Evolutionary conservation across 2,888 invertebrate species (phyloP), one percentile per base, ranked within the genome.

Genomic region (Synergus umbraculus): DNA sequence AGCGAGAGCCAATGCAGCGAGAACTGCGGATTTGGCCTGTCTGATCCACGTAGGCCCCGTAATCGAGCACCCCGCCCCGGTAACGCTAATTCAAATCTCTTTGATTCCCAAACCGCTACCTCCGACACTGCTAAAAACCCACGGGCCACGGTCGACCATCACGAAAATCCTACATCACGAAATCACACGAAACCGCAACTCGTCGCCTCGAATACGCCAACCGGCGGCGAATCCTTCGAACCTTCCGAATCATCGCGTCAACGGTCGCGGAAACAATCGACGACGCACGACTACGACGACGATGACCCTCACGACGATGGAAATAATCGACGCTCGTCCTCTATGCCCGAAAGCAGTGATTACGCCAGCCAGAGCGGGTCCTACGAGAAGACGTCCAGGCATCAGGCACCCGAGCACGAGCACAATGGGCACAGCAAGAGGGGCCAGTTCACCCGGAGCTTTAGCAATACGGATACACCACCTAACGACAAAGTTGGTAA

Each of bases 401-500:
- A 89, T 85, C 89, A 87, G 78, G 85, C 85, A 46, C 82, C 86
- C 73, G 92, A 89, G 73, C 89, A 87, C 80, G 90, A 88, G 37
- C 89, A 88, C 79, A 89, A 89, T 78, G 94, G 94, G 18, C 95
- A 94, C 81, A 93, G 94, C 54, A 89, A 94, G 91, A 91, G 94
- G 90, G 91, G 90, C 81, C 93, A 94, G 86, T 96, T 97, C 90
- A 96, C 96, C 79, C 94, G 97, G 87, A 97, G 97, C 93, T 94
- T 97, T 84, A 96, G 96, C 88, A 96, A 96, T 92, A 95, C 96
- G 37, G 97, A 97, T 89, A 95, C 95, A 76, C 96, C 96, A 54
- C 94, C 95, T 12, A 97, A 97, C 89, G 97, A 97, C 92, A 97
- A 97, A 95, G 95, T 94, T 88, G 96, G 96, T 96, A 89, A 93